Evolutionary conservation across 2,888 invertebrate species (phyloP).

Genomic region (Trichogramma evanescens): DNA sequence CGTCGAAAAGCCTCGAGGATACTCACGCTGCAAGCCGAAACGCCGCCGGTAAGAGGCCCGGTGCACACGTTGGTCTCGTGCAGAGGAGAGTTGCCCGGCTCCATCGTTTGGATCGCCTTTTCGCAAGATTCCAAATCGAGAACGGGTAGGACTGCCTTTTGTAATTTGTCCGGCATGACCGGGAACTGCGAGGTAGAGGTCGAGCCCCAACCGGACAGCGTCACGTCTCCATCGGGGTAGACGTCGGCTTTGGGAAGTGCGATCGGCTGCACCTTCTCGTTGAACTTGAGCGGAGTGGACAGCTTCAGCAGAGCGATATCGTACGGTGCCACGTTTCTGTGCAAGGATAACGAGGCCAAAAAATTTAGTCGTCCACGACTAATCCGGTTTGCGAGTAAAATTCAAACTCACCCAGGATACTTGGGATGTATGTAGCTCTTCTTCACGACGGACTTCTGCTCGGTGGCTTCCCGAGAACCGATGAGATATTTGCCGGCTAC

Average conservation of each 20-base stretch:
- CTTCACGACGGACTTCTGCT: slow-evolving; percentile 37
- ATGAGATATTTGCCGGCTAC: slow-evolving; percentile 26
- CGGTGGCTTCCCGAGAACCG: slow-evolving; percentile 31
- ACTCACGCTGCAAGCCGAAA: slow-evolving; percentile 31
- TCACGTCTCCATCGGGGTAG: slow-evolving; percentile 34
- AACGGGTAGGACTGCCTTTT: slow-evolving; percentile 33
- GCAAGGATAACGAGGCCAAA: slow-evolving; percentile 17
- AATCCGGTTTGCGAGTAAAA: no score
- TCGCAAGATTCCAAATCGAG: slow-evolving; percentile 31
- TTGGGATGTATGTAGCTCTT: slow-evolving; percentile 40
- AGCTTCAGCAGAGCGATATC: slow-evolving; percentile 52
- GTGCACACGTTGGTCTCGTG: slow-evolving; percentile 35
- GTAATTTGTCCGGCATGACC: slow-evolving; percentile 35
- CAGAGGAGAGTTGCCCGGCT: slow-evolving; percentile 27
- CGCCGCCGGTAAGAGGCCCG: slow-evolving; percentile 26
- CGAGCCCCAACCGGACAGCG: slow-evolving; percentile 50
- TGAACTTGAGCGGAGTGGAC: slow-evolving; percentile 33
- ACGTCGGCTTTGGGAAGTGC: slow-evolving; percentile 36
- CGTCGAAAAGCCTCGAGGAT: not conserved
- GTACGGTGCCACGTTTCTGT: slow-evolving; percentile 42
- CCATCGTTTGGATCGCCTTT: slow-evolving; percentile 24
- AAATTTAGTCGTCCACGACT: not conserved
- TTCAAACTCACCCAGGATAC: slow-evolving; percentile 33
- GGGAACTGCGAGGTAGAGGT: slow-evolving; percentile 26
- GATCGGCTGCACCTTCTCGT: slow-evolving; percentile 40